A percentile compares a stretch with the other conserved stretches of the same genome.
These are phyloP conservation scores for Stenodera caucasica DNA, from an alignment of 2,888 invertebrate species.

Conservation along the genomic window DNA sequence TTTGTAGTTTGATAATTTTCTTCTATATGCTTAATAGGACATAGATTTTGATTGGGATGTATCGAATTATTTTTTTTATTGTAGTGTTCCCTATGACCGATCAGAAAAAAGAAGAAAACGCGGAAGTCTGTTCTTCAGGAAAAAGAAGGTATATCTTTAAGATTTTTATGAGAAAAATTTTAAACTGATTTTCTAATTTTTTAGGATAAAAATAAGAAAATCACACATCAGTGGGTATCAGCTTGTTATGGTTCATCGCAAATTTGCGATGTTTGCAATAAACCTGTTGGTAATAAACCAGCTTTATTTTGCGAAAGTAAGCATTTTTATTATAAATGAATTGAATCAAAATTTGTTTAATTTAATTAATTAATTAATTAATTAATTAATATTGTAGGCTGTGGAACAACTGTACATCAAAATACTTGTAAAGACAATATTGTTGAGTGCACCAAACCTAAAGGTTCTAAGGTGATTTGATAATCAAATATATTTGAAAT, in stretches of 20 bases:
- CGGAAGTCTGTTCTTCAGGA: slow-evolving; percentile 88
- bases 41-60: no score
- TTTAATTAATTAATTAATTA: no score
- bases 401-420: slow-evolving; percentile 84
- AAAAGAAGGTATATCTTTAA: slow-evolving; percentile 70
- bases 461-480: slow-evolving; percentile 62
- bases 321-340: slow-evolving; percentile 39
- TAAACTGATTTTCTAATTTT: slow-evolving; percentile 28
- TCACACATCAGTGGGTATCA: slow-evolving; percentile 74
- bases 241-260: slow-evolving; percentile 67
- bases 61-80: slow-evolving; percentile 34
- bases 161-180: slow-evolving; percentile 6
- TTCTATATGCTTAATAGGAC: neutral
- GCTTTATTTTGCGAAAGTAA: slow-evolving; percentile 84
- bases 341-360: slow-evolving; percentile 12
- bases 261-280: slow-evolving; percentile 77
- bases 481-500: slow-evolving; percentile 9
- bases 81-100: slow-evolving; percentile 67
- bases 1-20: neutral
- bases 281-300: slow-evolving; percentile 76
- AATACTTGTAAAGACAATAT: slow-evolving; percentile 87
- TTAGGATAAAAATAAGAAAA: slow-evolving; percentile 76
- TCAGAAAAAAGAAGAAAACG: slow-evolving; percentile 85
- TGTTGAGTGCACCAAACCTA: slow-evolving; percentile 77
- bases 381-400: slow-evolving; percentile 62